A percentile compares a stretch with the other conserved stretches of the same genome.
Conservation (phyloP, 2,113 vertebrate genomes). For the Nannobrachium achirus region DNA sequence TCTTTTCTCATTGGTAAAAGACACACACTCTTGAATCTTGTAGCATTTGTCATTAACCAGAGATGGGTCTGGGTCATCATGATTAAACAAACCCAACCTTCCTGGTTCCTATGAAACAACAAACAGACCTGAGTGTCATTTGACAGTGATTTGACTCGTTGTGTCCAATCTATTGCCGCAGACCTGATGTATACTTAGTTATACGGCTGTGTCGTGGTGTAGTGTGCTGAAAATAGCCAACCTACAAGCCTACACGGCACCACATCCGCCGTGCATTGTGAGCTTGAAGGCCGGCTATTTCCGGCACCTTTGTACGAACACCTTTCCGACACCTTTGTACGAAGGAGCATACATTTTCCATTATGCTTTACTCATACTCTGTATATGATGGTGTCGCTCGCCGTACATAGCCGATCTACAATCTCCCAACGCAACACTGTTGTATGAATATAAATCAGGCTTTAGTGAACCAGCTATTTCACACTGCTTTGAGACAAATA, state of each 20-base stretch:
- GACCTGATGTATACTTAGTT: too few species aligned
- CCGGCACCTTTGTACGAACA: too few species aligned
- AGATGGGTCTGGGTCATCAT: not conserved
- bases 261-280: too few species aligned
- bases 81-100: not conserved
- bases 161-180: not conserved
- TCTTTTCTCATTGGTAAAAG: conserved; percentile 37
- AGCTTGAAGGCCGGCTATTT: not conserved
- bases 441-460: too few species aligned
- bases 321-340: too few species aligned
- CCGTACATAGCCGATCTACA: too few species aligned
- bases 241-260: too few species aligned
- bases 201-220: too few species aligned
- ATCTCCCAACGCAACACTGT: too few species aligned
- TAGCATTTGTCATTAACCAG: not conserved
- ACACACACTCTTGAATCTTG: conserved; percentile 4
- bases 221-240: too few species aligned
- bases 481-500: not conserved
- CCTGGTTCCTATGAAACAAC: not conserved
- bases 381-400: not conserved
- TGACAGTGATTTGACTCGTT: not conserved
- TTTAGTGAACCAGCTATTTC: not conserved
- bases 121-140: conserved; percentile 13
- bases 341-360: too few species aligned
- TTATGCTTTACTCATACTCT: not conserved